Conservation (phyloP, 2,888 invertebrate species). For the Lasioglossum oenotherae region DNA sequence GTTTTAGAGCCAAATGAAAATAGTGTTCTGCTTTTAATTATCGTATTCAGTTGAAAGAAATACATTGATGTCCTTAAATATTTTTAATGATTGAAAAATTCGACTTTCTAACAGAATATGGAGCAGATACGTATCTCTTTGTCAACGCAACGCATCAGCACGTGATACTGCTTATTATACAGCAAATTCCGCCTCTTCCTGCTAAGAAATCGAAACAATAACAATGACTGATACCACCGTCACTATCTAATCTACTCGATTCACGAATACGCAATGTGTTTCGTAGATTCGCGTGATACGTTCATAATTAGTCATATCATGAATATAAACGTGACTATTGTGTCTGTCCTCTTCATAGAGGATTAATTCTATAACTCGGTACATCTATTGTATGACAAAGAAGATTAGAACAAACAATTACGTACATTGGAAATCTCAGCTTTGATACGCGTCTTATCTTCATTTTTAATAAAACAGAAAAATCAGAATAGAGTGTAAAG, state of each 20-base stretch:
- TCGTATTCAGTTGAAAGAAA: too few species aligned
- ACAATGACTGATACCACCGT: background rate
- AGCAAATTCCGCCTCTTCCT: background rate
- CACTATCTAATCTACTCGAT: constrained; percentile 33
- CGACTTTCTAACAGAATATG: background rate
- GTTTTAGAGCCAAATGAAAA: too few species aligned
- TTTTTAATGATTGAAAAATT: too few species aligned
- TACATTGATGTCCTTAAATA: too few species aligned
- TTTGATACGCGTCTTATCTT: background rate
- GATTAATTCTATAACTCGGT: background rate
- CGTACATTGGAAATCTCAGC: background rate
- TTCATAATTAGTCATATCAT: background rate
- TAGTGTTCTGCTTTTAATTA: too few species aligned
- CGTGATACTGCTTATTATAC: background rate
- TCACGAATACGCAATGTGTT: background rate
- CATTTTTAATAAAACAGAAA: background rate
- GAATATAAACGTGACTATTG: background rate
- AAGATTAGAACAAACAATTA: background rate
- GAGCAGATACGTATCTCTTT: background rate
- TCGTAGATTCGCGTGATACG: background rate
- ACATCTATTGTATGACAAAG: background rate
- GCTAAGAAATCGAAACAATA: background rate
- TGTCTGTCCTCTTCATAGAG: background rate
- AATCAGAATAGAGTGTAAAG: background rate
- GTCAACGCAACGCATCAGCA: background rate